These are phyloP conservation scores for Acleris holmiana DNA, from an alignment of 2,888 invertebrate species.

Conservation along the genomic window DNA sequence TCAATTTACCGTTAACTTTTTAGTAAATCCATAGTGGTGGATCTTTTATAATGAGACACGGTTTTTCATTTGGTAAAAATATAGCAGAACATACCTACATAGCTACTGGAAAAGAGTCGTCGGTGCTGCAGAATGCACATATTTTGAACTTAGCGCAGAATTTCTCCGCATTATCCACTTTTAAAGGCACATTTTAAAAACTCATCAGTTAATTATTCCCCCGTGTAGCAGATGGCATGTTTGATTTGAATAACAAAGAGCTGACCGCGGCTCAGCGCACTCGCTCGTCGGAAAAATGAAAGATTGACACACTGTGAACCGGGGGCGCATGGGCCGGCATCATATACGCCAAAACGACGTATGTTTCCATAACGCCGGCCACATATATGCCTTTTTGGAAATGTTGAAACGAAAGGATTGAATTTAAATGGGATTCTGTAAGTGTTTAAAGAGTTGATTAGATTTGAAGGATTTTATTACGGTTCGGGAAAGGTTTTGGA, in stretches of 20 bases:
- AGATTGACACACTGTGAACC: constrained; percentile 64
- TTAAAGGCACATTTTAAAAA: constrained; percentile 50
- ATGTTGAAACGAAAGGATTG: constrained; percentile 2
- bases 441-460: constrained; percentile 44
- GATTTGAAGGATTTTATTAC: constrained; percentile 45
- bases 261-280: constrained; percentile 54
- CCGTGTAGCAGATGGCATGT: constrained; percentile 61
- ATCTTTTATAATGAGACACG: no score
- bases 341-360: constrained; percentile 16
- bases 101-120: no score
- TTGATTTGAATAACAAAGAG: constrained; percentile 78
- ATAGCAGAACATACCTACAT: no score
- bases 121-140: no score
- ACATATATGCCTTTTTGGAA: constrained; percentile 22
- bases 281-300: constrained; percentile 60
- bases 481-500: constrained; percentile 18
- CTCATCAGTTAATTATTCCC: constrained; percentile 72
- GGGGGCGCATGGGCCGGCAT: constrained; percentile 29
- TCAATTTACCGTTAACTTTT: no score
- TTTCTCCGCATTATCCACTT: constrained; percentile 22
- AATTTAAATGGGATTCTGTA: constrained; percentile 37
- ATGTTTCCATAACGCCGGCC: constrained; percentile 16
- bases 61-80: no score
- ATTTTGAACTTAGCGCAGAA: background rate
- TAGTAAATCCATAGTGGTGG: no score